phyloP scores from a whole-genome alignment of 1,140 invertebrate species.

The Anagrus nilaparvatae region DNA sequence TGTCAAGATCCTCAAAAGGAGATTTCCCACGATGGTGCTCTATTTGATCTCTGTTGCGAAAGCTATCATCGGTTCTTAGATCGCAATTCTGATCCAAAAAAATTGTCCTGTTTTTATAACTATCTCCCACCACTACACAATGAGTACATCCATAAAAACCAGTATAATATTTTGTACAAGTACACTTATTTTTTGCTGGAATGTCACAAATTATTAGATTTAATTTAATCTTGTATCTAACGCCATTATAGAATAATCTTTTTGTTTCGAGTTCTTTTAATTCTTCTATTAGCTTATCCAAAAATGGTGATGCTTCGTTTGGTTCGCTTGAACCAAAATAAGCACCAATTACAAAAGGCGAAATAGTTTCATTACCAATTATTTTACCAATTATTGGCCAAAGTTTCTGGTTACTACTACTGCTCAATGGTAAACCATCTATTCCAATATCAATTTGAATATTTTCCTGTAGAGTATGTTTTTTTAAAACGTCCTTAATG shows the following conservation, averaged over 20 bases:
- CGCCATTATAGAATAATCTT: slow-evolving; percentile 9
- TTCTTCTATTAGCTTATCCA: slow-evolving; percentile 19
- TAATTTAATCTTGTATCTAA: slow-evolving; percentile 2
- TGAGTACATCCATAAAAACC: slow-evolving; percentile 16
- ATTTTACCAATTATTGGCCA: background rate
- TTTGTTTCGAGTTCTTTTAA: slow-evolving; percentile 11
- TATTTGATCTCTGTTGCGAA: slow-evolving; percentile 3
- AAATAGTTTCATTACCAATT: no score
- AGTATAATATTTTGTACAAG: slow-evolving; percentile 13
- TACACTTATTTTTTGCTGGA: slow-evolving; percentile 13
- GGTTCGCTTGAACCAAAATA: slow-evolving; percentile 21
- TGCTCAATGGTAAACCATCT: background rate
- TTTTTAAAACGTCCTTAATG: no score
- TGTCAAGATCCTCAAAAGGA: slow-evolving; percentile 6
- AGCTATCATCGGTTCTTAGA: slow-evolving; percentile 10
- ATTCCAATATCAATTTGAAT: background rate
- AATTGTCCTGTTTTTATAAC: no score
- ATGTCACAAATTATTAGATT: slow-evolving; percentile 17
- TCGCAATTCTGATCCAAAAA: no score
- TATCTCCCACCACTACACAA: slow-evolving; percentile 13
- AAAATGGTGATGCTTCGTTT: slow-evolving; percentile 12
- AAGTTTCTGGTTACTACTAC: no score
- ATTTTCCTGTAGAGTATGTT: no score
- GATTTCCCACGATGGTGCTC: slow-evolving; percentile 10
- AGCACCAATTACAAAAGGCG: slow-evolving; percentile 18